phyloP scores from a whole-genome alignment of 2,888 invertebrate genomes.

The Aleiodes alternator region DNA sequence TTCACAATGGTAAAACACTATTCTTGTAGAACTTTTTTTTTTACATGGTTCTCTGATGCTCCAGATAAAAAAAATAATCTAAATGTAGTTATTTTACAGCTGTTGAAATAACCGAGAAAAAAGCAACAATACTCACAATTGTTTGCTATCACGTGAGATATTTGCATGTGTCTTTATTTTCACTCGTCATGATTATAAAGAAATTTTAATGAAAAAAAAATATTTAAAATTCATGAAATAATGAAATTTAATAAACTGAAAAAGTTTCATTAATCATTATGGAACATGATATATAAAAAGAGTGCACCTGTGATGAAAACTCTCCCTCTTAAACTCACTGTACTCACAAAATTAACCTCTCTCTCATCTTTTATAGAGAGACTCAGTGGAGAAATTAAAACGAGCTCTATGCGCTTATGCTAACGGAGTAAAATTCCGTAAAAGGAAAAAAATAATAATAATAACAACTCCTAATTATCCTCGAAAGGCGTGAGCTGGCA shows the following conservation, averaged over 20 bases:
- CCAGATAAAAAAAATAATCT: slow-evolving; percentile 12
- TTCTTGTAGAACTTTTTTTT: background rate
- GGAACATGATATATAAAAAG: slow-evolving; percentile 13
- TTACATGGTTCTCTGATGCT: background rate
- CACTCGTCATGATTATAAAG: slow-evolving; percentile 28
- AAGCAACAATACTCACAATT: slow-evolving; percentile 36
- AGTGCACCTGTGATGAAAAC: slow-evolving; percentile 36
- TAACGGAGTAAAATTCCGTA: slow-evolving; percentile 1
- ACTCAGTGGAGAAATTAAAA: slow-evolving; percentile 29
- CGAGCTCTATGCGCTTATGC: slow-evolving; percentile 13
- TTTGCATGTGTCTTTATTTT: slow-evolving; percentile 44
- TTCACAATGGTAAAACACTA: background rate
- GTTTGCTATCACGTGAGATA: slow-evolving; percentile 43
- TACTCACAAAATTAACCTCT: slow-evolving; percentile 16
- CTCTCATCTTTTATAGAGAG: background rate
- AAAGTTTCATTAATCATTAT: slow-evolving; percentile 17
- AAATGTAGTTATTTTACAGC: slow-evolving; percentile 13
- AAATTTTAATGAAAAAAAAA: slow-evolving; percentile 4
- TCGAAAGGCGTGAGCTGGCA: slow-evolving; percentile 41
- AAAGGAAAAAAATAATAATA: slow-evolving; percentile 29
- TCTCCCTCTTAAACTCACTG: slow-evolving; percentile 12
- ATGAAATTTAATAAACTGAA: slow-evolving; percentile 4
- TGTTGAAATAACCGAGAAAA: slow-evolving; percentile 29
- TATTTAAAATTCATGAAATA: too few relatives aligned
- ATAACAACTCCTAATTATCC: slow-evolving; percentile 43